These are phyloP conservation scores for Crax fasciolata DNA, from an alignment of 2,797 vertebrate species.

Conservation along the genomic window DNA sequence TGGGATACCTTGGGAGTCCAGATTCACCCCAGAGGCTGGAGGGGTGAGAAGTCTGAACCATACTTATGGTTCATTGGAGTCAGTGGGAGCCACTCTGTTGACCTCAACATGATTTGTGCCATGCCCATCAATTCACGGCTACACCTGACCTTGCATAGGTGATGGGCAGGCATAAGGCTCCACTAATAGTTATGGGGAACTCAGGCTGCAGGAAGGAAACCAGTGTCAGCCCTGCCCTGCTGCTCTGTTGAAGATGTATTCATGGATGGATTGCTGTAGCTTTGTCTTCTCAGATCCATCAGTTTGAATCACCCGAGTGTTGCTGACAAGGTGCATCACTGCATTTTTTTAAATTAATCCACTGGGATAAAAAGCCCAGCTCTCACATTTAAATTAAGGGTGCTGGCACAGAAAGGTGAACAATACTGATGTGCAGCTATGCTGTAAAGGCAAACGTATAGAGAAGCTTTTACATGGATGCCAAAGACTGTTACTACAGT, in stretches of 20 bases:
- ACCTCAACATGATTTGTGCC: not conserved
- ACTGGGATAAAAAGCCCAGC: not conserved
- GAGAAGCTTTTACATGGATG: not conserved
- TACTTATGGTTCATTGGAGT: not conserved
- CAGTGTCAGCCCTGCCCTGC: not conserved
- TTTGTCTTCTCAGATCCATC: not conserved
- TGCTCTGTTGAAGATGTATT: not conserved
- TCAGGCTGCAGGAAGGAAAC: not conserved
- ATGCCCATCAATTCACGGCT: not conserved
- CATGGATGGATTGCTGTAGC: not conserved
- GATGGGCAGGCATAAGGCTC: fast-evolving
- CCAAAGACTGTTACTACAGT: not conserved
- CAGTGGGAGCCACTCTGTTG: not conserved
- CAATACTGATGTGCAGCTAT: not conserved
- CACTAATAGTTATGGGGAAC: fast-evolving
- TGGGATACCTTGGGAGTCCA: not conserved
- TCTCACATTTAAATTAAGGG: not conserved
- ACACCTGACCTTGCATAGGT: fast-evolving
- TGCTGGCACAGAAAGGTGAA: not conserved
- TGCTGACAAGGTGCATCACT: not conserved
- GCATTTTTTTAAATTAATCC: conserved; percentile 11
- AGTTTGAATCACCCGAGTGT: not conserved
- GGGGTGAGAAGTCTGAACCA: not conserved
- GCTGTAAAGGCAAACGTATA: not conserved
- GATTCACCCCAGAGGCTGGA: not conserved